Evolutionary conservation across 92 coral and sea anemone genomes (phyloP).

Genomic region (Zoanthus sociatus): DNA sequence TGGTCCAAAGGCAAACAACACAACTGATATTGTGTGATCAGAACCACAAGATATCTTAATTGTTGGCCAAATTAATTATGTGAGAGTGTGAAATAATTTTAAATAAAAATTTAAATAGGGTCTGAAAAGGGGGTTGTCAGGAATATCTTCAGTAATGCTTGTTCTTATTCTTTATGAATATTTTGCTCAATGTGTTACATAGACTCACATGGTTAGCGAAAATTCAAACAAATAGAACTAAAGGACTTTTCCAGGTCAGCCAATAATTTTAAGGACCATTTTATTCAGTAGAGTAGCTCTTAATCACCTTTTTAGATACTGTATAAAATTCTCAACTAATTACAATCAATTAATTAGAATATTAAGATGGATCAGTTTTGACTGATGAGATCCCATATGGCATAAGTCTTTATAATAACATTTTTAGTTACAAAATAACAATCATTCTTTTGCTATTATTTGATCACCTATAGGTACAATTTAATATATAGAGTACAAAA

Average conservation of each 20-base stretch:
- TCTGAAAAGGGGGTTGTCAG: constrained; percentile 13
- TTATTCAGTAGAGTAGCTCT: not conserved
- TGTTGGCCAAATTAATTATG: constrained; percentile 12
- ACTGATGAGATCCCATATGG: constrained; percentile 5
- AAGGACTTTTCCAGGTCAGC: not conserved
- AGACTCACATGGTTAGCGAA: not conserved
- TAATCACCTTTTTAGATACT: no score
- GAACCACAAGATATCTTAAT: constrained; percentile 8
- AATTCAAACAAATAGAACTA: constrained; percentile 8
- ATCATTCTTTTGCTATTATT: not conserved
- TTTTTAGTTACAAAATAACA: constrained; percentile 14
- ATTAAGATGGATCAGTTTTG: not conserved
- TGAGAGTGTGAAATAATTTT: not conserved
- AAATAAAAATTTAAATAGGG: constrained; percentile 3
- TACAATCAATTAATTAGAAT: not conserved
- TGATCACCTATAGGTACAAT: not conserved
- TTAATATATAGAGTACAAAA: not conserved
- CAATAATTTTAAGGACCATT: constrained; percentile 17
- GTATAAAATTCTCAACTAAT: not conserved
- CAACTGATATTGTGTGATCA: constrained; percentile 23
- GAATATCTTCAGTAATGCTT: not conserved
- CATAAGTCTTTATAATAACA: not conserved
- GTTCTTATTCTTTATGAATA: not conserved
- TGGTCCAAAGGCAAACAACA: constrained; percentile 20
- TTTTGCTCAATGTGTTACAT: constrained; percentile 1